These are phyloP conservation scores for Andricus quercusramuli DNA, from an alignment of 2,888 invertebrate species.

Conservation along the genomic window DNA sequence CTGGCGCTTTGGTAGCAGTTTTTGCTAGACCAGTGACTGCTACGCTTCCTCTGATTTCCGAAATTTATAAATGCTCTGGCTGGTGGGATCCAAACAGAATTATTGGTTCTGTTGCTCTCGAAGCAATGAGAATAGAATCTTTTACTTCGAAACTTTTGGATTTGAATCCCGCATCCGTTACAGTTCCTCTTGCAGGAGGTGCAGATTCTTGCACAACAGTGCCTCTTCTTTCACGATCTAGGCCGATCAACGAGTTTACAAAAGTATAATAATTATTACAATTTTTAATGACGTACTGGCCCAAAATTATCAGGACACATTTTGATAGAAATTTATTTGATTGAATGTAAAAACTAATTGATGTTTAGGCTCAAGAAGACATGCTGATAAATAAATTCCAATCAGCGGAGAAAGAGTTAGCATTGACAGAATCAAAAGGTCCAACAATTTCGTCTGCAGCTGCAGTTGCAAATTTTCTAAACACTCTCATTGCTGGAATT, in stretches of 20 bases:
- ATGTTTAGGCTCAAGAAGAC: constrained; percentile 62
- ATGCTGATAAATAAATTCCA: constrained; percentile 61
- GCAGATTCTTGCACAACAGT: constrained; percentile 68
- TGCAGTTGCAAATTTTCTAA: constrained; percentile 68
- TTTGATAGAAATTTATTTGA: constrained; percentile 21
- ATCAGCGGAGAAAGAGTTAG: constrained; percentile 61
- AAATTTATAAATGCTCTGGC: constrained; percentile 65
- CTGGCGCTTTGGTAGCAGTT: constrained; percentile 68
- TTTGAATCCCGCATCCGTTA: constrained; percentile 67
- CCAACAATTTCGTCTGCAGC: constrained; percentile 64
- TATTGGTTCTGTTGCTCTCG: constrained; percentile 67
- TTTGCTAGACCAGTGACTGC: constrained; percentile 71
- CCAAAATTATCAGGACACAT: background rate
- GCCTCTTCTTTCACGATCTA: constrained; percentile 68
- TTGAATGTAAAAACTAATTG: background rate
- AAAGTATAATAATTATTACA: constrained; percentile 50
- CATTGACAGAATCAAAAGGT: constrained; percentile 51
- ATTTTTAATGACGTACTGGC: constrained; percentile 36
- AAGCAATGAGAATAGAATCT: constrained; percentile 68
- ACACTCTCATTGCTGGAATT: constrained; percentile 64
- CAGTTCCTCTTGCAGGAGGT: constrained; percentile 70
- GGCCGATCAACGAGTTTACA: constrained; percentile 64
- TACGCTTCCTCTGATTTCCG: constrained; percentile 68
- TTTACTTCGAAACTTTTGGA: constrained; percentile 65
- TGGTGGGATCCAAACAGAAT: constrained; percentile 68